Conservation (phyloP, 2,888 invertebrate genomes). For the Cantharis rufa region DNA sequence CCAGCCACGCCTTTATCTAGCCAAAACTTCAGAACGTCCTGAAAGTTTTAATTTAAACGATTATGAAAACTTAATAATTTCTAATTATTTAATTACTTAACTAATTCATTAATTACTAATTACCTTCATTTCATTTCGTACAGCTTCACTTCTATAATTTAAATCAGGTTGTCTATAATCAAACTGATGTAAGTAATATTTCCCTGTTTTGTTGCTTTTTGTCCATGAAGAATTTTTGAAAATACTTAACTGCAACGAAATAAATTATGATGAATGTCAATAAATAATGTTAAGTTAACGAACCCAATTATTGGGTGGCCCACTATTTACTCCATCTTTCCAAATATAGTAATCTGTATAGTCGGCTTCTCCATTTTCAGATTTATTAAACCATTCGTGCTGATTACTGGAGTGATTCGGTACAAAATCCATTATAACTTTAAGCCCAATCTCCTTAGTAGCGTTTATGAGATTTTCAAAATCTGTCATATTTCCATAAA, state of each 20-base stretch:
- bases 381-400: constrained; percentile 81
- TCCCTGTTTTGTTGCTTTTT: constrained; percentile 26
- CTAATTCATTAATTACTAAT: too few relatives aligned
- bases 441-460: constrained; percentile 62
- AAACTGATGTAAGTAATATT: constrained; percentile 84
- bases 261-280: background rate
- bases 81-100: too few relatives aligned
- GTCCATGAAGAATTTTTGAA: constrained; percentile 48
- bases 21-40: constrained; percentile 79
- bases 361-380: constrained; percentile 62
- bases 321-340: constrained; percentile 61
- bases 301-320: constrained; percentile 81
- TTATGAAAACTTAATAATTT: too few relatives aligned
- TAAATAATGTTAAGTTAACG: constrained; percentile 16
- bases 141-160: constrained; percentile 72
- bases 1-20: constrained; percentile 83
- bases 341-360: constrained; percentile 81
- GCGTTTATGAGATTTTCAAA: constrained; percentile 63
- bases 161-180: constrained; percentile 76
- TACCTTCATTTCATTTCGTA: constrained; percentile 68
- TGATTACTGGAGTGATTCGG: constrained; percentile 73
- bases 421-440: constrained; percentile 57
- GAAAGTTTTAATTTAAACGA: background rate
- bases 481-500: constrained; percentile 75
- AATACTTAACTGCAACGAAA: constrained; percentile 39